Conservation (phyloP, 2,888 invertebrate genomes). For the Synanthedon tipuliformis region DNA sequence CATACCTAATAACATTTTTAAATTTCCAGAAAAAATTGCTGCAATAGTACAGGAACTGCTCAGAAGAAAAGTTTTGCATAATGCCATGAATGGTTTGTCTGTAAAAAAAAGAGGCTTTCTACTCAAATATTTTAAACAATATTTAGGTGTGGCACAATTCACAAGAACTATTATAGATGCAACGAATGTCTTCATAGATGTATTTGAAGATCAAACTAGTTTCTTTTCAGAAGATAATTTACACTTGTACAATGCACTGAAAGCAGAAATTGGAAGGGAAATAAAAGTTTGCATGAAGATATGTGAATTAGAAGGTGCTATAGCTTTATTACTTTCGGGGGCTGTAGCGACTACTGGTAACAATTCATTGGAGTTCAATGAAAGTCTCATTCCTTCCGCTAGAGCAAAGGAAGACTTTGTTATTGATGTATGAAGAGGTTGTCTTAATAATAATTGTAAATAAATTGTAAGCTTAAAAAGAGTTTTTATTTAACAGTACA, state of each 20-base stretch:
- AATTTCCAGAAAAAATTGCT: constrained; percentile 81
- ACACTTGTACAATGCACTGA: constrained; percentile 71
- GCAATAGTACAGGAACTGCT: constrained; percentile 88
- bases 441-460: constrained; percentile 1
- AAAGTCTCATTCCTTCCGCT: constrained; percentile 38
- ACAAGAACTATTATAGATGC: constrained; percentile 81
- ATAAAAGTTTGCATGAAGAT: constrained; percentile 74
- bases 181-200: constrained; percentile 79
- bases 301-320: constrained; percentile 75
- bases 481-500: no score
- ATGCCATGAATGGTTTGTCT: constrained; percentile 80
- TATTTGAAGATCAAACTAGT: constrained; percentile 76
- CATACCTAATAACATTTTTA: constrained; percentile 66
- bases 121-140: constrained; percentile 79
- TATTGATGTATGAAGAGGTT: constrained; percentile 56
- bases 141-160: constrained; percentile 80
- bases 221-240: constrained; percentile 73
- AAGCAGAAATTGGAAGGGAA: constrained; percentile 75
- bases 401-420: constrained; percentile 70
- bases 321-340: constrained; percentile 75
- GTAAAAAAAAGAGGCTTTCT: constrained; percentile 75
- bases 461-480: no score
- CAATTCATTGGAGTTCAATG: constrained; percentile 36
- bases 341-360: constrained; percentile 49
- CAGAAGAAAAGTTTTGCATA: constrained; percentile 80